These are phyloP conservation scores for Hypena proboscidalis DNA, from an alignment of 2,888 invertebrate genomes.

Conservation along the genomic window DNA sequence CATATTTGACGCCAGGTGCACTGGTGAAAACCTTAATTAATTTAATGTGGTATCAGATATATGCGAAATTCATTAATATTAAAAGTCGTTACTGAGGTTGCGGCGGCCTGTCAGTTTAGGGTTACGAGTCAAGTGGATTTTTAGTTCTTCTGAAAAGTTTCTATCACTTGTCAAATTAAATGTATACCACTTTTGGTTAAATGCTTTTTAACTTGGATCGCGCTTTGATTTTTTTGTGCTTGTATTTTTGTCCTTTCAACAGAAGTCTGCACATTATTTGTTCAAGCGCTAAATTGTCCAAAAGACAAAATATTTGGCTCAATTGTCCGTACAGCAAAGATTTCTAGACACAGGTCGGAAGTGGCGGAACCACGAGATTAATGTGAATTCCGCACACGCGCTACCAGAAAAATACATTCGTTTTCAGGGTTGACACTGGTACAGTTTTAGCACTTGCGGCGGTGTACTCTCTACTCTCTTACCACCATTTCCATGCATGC, in stretches of 20 bases:
- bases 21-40: slow-evolving; percentile 59
- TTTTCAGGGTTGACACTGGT: slow-evolving; percentile 42
- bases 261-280: slow-evolving; percentile 12
- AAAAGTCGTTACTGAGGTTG: slow-evolving; percentile 24
- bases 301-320: slow-evolving; percentile 27
- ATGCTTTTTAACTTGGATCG: too few relatives aligned
- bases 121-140: not conserved
- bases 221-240: too few relatives aligned
- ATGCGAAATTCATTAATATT: slow-evolving; percentile 37
- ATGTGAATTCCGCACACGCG: slow-evolving; percentile 57
- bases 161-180: too few relatives aligned
- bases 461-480: too few relatives aligned
- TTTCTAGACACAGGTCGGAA: slow-evolving; percentile 54
- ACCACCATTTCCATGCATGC: too few relatives aligned
- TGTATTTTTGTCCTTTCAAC: too few relatives aligned
- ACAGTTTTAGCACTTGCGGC: not conserved
- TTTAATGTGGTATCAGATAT: slow-evolving; percentile 46
- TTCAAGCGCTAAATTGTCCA: slow-evolving; percentile 16
- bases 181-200: too few relatives aligned
- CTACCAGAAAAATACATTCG: slow-evolving; percentile 55
- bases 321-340: slow-evolving; percentile 47
- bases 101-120: slow-evolving; percentile 4
- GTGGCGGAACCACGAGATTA: slow-evolving; percentile 54
- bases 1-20: slow-evolving; percentile 68
- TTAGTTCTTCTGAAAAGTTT: too few relatives aligned